These are phyloP conservation scores for Sinocyclocheilus anshuiensis DNA, from an alignment of 2,113 vertebrate species.

Conservation along the genomic window DNA sequence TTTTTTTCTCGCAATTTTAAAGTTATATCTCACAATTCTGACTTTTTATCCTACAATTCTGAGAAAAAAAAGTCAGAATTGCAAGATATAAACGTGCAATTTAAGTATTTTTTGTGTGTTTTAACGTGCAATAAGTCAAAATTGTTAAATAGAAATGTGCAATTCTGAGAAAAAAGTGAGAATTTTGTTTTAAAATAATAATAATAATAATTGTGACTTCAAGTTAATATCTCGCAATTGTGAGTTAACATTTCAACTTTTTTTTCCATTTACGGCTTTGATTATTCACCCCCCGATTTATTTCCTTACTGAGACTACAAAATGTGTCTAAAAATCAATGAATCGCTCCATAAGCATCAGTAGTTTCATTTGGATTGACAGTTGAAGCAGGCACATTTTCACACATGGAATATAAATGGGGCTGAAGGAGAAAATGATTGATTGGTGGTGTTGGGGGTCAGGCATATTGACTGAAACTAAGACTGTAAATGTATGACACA, in stretches of 20 bases:
- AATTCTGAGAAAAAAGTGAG: too few relatives aligned
- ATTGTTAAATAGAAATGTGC: too few relatives aligned
- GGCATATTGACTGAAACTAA: conserved; percentile 13
- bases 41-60: not conserved
- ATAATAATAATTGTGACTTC: too few relatives aligned
- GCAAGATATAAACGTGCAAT: too few relatives aligned
- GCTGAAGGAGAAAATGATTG: not conserved
- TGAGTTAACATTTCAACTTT: not conserved
- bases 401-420: not conserved
- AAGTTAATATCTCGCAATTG: not conserved
- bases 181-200: too few relatives aligned
- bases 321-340: conserved; percentile 23
- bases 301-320: not conserved
- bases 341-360: not conserved
- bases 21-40: too few relatives aligned
- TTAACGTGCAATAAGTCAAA: too few relatives aligned
- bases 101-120: too few relatives aligned
- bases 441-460: not conserved
- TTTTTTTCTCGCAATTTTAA: too few relatives aligned
- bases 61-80: too few relatives aligned
- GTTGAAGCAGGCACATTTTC: not conserved
- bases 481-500: conserved; percentile 8
- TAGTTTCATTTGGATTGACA: conserved; percentile 11
- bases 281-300: not conserved
- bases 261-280: not conserved